These are phyloP conservation scores for Arremon brunneinucha DNA, from an alignment of 2,797 vertebrate species.

Conservation along the genomic window DNA sequence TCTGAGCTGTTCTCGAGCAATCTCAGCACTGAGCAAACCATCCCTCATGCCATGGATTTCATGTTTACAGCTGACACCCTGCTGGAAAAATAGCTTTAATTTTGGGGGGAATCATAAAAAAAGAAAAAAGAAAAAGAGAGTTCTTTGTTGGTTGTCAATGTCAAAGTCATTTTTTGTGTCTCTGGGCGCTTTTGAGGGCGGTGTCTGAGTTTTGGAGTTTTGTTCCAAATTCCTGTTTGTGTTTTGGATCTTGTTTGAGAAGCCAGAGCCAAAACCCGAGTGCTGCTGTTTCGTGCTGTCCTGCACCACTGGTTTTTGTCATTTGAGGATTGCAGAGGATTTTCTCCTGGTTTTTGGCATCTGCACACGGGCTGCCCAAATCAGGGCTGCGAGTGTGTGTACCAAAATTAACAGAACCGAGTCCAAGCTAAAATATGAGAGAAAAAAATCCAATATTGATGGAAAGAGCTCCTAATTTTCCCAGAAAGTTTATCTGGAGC, in stretches of 20 bases:
- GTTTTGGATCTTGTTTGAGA: background rate
- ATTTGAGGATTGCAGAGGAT: conserved; percentile 48
- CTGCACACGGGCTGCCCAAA: background rate
- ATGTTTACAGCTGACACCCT: background rate
- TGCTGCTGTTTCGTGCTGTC: conserved; percentile 1
- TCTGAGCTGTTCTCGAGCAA: background rate
- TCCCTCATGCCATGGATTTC: background rate
- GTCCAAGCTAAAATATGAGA: background rate
- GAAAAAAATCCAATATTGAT: background rate
- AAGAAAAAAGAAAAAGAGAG: background rate
- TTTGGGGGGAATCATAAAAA: rapidly evolving
- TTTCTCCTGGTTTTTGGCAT: conserved; percentile 26
- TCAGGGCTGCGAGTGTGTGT: background rate
- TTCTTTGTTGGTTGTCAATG: background rate
- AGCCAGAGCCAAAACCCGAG: background rate
- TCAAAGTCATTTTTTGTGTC: background rate
- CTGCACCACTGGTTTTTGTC: conserved; percentile 42
- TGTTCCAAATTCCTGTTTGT: background rate
- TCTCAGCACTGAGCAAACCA: rapidly evolving
- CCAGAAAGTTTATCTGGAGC: conserved; percentile 2
- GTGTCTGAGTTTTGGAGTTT: background rate
- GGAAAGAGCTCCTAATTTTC: background rate
- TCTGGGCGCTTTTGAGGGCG: background rate
- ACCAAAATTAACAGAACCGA: conserved; percentile 22
- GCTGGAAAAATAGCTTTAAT: background rate